A percentile compares a stretch with the other conserved stretches of the same genome.
Evolutionary conservation across 2,888 invertebrate species (phyloP).

Genomic region (Pherbina coryleti): DNA sequence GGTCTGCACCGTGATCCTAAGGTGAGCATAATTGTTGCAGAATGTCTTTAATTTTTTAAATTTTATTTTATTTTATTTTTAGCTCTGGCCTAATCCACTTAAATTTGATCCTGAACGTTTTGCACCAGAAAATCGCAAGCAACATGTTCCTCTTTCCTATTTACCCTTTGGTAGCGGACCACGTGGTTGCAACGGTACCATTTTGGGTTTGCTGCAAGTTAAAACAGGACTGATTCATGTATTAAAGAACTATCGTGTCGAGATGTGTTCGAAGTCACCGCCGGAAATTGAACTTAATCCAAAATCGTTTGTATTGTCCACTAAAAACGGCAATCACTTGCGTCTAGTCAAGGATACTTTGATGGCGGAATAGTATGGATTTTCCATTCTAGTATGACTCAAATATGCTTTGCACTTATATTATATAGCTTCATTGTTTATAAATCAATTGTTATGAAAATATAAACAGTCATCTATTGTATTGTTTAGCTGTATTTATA

Average conservation of each 20-base stretch:
- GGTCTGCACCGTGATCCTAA: constrained; percentile 63
- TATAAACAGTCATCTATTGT: no score
- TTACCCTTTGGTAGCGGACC: constrained; percentile 64
- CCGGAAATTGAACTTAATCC: constrained; percentile 59
- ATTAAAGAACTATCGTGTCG: constrained; percentile 59
- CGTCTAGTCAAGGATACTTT: constrained; percentile 55
- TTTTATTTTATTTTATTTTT: neutral
- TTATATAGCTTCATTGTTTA: no score
- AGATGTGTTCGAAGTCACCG: constrained; percentile 51
- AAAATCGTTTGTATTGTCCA: constrained; percentile 59
- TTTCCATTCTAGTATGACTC: no score
- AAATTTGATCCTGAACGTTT: constrained; percentile 64
- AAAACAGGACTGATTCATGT: constrained; percentile 62
- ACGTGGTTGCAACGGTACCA: constrained; percentile 61
- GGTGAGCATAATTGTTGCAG: constrained; percentile 47
- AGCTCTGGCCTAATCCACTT: constrained; percentile 61
- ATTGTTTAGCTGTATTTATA: no score
- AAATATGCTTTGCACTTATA: no score
- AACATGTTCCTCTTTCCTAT: constrained; percentile 57
- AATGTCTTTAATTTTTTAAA: neutral
- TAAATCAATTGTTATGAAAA: no score
- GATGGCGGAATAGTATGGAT: neutral
- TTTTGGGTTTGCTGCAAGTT: constrained; percentile 60
- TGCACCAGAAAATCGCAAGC: constrained; percentile 55
- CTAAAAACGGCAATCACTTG: constrained; percentile 60